phyloP scores from a whole-genome alignment of 2,113 vertebrate species.

The Pipra filicauda region DNA sequence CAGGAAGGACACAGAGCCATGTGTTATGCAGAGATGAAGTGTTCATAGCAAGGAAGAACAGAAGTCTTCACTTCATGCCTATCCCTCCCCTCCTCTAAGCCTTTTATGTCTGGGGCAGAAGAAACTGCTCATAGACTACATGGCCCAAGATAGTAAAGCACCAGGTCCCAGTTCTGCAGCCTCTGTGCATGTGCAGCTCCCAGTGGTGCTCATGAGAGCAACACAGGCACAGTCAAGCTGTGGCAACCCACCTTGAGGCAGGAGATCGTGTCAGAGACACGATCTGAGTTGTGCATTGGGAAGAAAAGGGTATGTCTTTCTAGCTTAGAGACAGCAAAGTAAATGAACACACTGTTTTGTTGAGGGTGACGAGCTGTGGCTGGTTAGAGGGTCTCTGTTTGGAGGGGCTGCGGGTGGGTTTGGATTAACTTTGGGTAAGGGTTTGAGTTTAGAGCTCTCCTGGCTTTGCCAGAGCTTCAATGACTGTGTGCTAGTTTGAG shows the following conservation, averaged over 20 bases:
- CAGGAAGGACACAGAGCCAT: not conserved
- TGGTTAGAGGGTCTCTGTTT: not conserved
- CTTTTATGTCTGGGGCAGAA: not conserved
- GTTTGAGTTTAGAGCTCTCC: not conserved
- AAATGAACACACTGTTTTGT: not conserved
- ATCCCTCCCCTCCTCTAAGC: not conserved
- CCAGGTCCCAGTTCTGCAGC: not conserved
- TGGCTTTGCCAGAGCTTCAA: not conserved
- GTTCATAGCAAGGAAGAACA: not conserved
- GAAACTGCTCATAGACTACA: not conserved
- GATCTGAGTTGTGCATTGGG: not conserved
- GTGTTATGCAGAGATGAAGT: not conserved
- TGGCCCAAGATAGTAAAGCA: not conserved
- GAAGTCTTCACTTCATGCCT: not conserved
- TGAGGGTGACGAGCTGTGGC: not conserved
- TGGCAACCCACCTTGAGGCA: not conserved
- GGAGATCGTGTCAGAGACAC: not conserved
- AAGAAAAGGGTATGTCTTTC: not conserved
- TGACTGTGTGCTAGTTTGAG: not conserved
- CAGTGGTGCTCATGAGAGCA: rapidly evolving
- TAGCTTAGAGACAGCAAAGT: not conserved
- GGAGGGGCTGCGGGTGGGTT: not conserved
- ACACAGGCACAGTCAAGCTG: not conserved
- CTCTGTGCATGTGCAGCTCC: not conserved
- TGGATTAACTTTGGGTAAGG: not conserved